phyloP scores from a whole-genome alignment of 2,113 vertebrate species.

The Pituophis catenifer region DNA sequence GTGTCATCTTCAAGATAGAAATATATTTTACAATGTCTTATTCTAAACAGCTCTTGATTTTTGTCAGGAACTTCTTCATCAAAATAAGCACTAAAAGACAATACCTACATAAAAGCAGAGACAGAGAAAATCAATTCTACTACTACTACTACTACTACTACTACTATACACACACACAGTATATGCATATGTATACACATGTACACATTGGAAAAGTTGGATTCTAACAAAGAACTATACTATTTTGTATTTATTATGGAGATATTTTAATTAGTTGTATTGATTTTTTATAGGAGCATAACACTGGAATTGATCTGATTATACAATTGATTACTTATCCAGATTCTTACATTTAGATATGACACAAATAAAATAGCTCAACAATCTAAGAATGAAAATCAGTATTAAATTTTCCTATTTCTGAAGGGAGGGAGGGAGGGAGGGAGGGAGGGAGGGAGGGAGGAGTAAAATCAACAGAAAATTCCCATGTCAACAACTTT shows the following conservation, averaged over 20 bases:
- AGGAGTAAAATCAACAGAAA: background rate
- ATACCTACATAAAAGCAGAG: slow-evolving; percentile 71
- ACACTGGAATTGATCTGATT: background rate
- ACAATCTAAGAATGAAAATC: background rate
- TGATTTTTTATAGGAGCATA: background rate
- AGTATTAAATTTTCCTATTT: background rate
- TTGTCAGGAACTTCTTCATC: slow-evolving; percentile 78
- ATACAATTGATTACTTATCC: background rate
- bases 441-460: background rate
- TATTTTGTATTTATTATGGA: background rate
- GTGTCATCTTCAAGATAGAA: slow-evolving; percentile 93
- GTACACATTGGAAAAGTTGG: background rate
- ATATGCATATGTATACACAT: background rate
- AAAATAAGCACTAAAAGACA: slow-evolving; percentile 87
- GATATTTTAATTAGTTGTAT: background rate
- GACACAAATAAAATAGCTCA: background rate
- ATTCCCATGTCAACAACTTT: background rate
- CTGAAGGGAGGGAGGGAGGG: background rate
- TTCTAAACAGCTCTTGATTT: slow-evolving; percentile 74
- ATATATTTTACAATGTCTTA: slow-evolving; percentile 87
- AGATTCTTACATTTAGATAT: background rate
- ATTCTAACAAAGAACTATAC: background rate
- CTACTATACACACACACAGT: too few species aligned
- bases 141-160: background rate
- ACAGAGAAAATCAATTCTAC: slow-evolving; percentile 37